phyloP scores from a whole-genome alignment of 2,797 vertebrate species.

The Ptychadena robeensis region DNA sequence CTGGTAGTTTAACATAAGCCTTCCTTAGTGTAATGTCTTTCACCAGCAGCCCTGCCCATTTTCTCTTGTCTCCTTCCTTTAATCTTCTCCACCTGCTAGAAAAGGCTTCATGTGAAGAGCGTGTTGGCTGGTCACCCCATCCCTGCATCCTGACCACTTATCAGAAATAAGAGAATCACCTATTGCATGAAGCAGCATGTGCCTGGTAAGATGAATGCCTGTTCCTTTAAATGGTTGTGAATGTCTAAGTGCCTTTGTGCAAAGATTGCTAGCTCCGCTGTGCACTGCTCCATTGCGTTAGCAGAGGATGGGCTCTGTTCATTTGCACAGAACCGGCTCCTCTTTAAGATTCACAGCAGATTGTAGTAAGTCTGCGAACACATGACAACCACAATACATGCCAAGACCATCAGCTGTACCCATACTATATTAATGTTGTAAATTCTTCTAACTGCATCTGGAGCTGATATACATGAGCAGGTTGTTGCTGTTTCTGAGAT shows the following conservation, averaged over 20 bases:
- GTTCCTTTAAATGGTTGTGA: slow-evolving; percentile 1
- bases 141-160: slow-evolving; percentile 34
- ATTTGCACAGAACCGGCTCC: background rate
- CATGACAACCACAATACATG: slow-evolving; percentile 28
- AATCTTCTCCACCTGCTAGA: slow-evolving; percentile 47
- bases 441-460: background rate
- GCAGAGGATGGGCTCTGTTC: background rate
- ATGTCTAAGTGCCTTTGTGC: background rate
- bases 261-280: background rate
- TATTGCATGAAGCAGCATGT: slow-evolving; percentile 47
- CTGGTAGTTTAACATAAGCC: slow-evolving; percentile 58
- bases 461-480: background rate
- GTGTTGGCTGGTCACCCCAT: background rate
- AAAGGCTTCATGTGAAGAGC: slow-evolving; percentile 19
- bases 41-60: slow-evolving; percentile 56
- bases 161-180: slow-evolving; percentile 47
- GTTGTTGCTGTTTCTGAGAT: background rate
- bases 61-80: slow-evolving; percentile 28
- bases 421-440: background rate
- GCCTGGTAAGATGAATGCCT: slow-evolving; percentile 47
- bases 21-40: slow-evolving; percentile 56
- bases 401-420: slow-evolving; percentile 7
- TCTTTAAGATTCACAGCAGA: background rate
- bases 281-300: background rate
- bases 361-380: slow-evolving; percentile 26